These are phyloP conservation scores for Mantis religiosa DNA, from an alignment of 2,888 invertebrate species.

Conservation along the genomic window DNA sequence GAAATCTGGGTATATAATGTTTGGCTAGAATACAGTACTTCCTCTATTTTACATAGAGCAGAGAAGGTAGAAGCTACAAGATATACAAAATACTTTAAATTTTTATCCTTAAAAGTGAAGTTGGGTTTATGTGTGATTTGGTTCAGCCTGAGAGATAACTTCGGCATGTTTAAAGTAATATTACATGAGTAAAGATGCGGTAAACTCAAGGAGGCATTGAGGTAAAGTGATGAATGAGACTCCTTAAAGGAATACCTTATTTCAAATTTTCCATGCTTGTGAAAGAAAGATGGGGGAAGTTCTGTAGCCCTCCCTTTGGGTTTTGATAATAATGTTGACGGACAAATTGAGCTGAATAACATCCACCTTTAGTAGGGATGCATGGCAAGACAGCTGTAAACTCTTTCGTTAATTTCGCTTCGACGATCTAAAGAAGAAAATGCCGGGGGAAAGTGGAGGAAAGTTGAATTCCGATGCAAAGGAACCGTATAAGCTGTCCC, in stretches of 20 bases:
- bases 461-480: neutral
- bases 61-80: no score
- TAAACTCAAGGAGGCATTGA: neutral
- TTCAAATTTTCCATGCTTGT: neutral
- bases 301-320: neutral
- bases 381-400: neutral
- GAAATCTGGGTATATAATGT: no score
- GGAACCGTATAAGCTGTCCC: neutral
- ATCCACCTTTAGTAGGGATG: neutral
- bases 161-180: no score
- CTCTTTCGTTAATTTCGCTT: neutral
- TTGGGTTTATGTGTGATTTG: no score
- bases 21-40: no score
- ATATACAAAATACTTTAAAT: no score
- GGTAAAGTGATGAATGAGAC: neutral
- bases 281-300: neutral
- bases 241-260: no score
- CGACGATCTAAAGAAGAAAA: neutral
- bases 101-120: no score
- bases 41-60: no score
- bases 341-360: neutral
- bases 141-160: no score
- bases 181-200: neutral
- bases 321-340: neutral
- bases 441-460: neutral